Conservation (phyloP, 2,797 vertebrate genomes). For the Loris lydekkerianus region DNA sequence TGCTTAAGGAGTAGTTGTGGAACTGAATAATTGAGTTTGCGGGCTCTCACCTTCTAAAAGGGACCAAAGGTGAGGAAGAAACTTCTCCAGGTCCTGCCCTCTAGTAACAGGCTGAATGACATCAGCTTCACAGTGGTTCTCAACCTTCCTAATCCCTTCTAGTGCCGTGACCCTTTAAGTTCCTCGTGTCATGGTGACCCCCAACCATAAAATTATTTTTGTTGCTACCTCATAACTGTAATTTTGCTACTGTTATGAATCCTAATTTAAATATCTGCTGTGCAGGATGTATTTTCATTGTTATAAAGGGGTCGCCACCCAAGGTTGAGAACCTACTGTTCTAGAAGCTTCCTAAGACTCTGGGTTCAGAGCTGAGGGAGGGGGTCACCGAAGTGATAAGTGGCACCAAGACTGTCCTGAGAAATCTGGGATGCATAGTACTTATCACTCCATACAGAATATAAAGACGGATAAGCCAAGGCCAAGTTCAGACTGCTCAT, state of each 20-base stretch:
- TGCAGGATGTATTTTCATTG: too few species aligned
- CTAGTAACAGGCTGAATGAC: not conserved
- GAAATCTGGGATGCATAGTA: not conserved
- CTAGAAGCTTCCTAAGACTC: conserved; percentile 23
- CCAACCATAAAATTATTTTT: too few species aligned
- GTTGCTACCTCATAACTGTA: too few species aligned
- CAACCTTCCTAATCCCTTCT: too few species aligned
- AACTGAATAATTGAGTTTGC: not conserved
- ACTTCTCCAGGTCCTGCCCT: not conserved
- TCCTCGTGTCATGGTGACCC: too few species aligned
- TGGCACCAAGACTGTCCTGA: not conserved
- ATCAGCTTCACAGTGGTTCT: not conserved
- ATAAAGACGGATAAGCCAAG: not conserved
- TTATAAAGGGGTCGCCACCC: too few species aligned
- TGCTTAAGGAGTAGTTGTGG: not conserved
- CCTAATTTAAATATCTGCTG: too few species aligned
- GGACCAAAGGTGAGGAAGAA: not conserved
- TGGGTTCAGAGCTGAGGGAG: not conserved
- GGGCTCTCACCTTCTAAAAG: not conserved
- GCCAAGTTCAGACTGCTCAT: not conserved
- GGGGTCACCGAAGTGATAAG: not conserved
- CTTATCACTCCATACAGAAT: not conserved
- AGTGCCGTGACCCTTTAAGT: too few species aligned
- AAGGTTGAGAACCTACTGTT: not conserved
- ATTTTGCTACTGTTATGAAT: too few species aligned